These are phyloP conservation scores for Lasioglossum oenotherae DNA, from an alignment of 2,888 invertebrate species.

Conservation along the genomic window DNA sequence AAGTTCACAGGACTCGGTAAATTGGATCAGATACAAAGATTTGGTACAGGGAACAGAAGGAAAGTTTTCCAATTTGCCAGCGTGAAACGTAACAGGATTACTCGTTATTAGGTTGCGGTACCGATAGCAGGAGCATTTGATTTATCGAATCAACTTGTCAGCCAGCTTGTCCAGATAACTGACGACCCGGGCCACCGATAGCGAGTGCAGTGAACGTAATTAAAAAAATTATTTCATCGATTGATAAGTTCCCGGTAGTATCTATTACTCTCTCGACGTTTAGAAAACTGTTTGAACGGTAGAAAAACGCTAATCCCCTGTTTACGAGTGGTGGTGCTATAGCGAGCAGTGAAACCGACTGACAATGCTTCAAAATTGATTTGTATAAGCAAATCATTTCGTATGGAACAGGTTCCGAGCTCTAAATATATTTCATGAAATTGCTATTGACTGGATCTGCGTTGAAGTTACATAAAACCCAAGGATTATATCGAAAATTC, in stretches of 20 bases:
- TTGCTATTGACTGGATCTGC: not conserved
- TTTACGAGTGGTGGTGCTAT: not conserved
- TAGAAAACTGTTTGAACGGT: not conserved
- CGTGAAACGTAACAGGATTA: not conserved
- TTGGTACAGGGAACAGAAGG: not conserved
- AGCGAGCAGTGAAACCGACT: not conserved
- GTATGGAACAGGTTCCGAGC: not conserved
- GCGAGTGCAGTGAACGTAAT: not conserved
- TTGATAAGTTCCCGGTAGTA: not conserved
- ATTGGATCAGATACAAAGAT: not conserved
- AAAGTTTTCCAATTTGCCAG: not conserved
- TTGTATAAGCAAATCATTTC: not conserved
- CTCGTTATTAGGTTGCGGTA: not conserved
- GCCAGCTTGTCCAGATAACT: not conserved
- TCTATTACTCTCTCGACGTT: not conserved
- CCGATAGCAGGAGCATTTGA: not conserved
- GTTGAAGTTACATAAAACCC: no score
- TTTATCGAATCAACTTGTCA: conserved; percentile 2
- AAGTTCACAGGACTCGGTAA: not conserved
- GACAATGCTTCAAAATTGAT: not conserved
- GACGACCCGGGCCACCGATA: not conserved
- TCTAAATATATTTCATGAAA: not conserved
- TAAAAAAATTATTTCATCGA: not conserved
- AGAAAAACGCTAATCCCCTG: not conserved
- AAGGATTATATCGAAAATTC: no score